These are phyloP conservation scores for Lasioglossum calceatum DNA, from an alignment of 2,888 invertebrate genomes.

Conservation along the genomic window DNA sequence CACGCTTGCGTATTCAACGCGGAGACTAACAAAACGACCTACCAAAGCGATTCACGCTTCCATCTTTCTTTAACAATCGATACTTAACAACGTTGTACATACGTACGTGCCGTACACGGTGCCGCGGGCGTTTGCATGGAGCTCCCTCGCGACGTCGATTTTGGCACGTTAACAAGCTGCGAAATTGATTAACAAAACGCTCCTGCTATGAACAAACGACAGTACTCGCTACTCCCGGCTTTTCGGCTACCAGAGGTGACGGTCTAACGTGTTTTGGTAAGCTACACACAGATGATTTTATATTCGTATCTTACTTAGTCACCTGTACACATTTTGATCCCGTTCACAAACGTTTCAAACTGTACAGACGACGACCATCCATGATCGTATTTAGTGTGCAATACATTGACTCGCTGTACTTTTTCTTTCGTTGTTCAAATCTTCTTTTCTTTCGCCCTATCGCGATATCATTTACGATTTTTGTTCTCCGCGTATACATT, in stretches of 20 bases:
- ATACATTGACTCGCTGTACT: conserved; percentile 70
- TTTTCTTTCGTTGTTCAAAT: conserved; percentile 37
- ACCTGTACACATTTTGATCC: conserved; percentile 59
- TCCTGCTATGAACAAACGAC: conserved; percentile 71
- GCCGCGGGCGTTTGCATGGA: conserved; percentile 35
- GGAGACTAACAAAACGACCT: conserved; percentile 48
- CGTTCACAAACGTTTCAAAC: conserved; percentile 32
- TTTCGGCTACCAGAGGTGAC: conserved; percentile 80
- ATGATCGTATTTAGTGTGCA: conserved; percentile 81
- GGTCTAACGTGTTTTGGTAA: conserved; percentile 81
- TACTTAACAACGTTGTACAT: conserved; percentile 17
- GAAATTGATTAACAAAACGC: conserved; percentile 79
- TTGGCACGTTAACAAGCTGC: conserved; percentile 2
- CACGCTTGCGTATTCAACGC: conserved; percentile 41
- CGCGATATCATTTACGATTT: conserved; percentile 9
- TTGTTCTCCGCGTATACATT: background rate
- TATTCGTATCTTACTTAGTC: conserved; percentile 42
- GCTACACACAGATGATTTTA: conserved; percentile 75
- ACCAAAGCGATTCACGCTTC: conserved; percentile 38
- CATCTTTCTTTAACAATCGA: conserved; percentile 34
- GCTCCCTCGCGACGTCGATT: conserved; percentile 27
- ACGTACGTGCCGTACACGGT: background rate
- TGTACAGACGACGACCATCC: conserved; percentile 52
- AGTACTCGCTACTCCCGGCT: conserved; percentile 72
- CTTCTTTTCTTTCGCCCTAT: conserved; percentile 34